Base-by-base conservation (phyloP, 2,888 invertebrate genomes). In the Plebejus melissa region DNA sequence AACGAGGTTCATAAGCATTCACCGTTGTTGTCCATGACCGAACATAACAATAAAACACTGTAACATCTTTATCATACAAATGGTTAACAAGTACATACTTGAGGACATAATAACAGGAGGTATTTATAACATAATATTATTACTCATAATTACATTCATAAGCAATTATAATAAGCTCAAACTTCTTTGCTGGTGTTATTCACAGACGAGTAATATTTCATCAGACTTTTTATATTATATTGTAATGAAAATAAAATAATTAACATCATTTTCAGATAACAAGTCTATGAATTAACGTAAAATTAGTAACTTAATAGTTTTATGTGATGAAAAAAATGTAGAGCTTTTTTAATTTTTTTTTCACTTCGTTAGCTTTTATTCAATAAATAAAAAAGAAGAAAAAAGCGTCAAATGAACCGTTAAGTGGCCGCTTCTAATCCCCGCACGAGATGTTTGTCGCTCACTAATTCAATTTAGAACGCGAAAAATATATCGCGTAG, bases 381-480 rank as follows among this genome's bases (percentile, higher is more conserved):
- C 32, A 54, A 50, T 72, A 32, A 72, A 72, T 32, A 9, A 71
- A 28, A 71, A 71, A n/a, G n/a, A 46, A 4, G 4, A 46, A 72
- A 54, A 32, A 72, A 50, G 46, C 71, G 28, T 72, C 32, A 50
- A 72, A 72, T 72, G 50, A 50, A 72, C 54, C 72, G 50, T 72
- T 72, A 72, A 72, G 72, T 72, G 38, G 32, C 72, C 57, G 76
- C 60, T 77, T 78, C 69, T 69, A 79, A 80, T 81, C 78, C 75
- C 78, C 81, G 81, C 84, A 88, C 81, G 86, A 71, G 76, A 77
- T 88, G 88, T 89, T 90, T 90, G 90, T 90, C 83, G 84, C 84
- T 82, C 83, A 84, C 87, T 90, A 91, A 91, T 89, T 91, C 87
- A 90, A 91, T 91, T 85, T 84, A 80, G 81, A 83, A 83, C 82